Conservation (phyloP, 2,113 vertebrate genomes). For the Helogale parvula region DNA sequence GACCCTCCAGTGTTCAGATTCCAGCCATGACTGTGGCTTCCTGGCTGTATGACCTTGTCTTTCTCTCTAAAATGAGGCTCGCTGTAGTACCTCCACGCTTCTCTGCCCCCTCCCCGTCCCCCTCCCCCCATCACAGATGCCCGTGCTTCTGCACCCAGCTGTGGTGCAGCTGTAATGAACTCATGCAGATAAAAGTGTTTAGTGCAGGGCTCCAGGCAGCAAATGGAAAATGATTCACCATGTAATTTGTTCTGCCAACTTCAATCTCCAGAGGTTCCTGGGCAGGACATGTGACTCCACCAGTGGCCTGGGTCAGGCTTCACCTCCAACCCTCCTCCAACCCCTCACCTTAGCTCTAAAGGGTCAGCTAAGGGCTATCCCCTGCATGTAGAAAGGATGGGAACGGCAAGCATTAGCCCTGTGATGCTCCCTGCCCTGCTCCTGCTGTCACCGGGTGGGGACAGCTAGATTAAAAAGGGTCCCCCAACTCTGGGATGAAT, state of each 20-base stretch:
- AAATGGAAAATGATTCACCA: not conserved
- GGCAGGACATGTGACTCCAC: not conserved
- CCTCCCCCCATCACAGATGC: too few species aligned
- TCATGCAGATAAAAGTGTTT: not conserved
- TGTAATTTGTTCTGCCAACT: not conserved
- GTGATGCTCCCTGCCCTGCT: not conserved
- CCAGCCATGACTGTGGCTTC: not conserved
- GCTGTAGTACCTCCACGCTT: rapidly evolving
- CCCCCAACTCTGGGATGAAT: not conserved
- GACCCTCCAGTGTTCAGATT: not conserved
- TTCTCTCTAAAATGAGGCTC: not conserved
- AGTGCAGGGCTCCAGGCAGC: not conserved
- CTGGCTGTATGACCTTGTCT: not conserved
- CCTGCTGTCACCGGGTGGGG: not conserved
- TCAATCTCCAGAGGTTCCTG: not conserved
- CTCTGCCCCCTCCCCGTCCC: too few species aligned
- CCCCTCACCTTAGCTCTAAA: not conserved
- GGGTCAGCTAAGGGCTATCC: not conserved
- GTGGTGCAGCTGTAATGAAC: not conserved
- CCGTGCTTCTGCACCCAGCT: not conserved
- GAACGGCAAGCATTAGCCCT: not conserved
- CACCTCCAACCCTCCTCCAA: not conserved
- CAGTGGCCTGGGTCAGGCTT: not conserved
- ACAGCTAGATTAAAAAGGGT: not conserved
- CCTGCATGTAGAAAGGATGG: not conserved